phyloP scores from a whole-genome alignment of 2,888 invertebrate genomes.

The Epinotia ramella region DNA sequence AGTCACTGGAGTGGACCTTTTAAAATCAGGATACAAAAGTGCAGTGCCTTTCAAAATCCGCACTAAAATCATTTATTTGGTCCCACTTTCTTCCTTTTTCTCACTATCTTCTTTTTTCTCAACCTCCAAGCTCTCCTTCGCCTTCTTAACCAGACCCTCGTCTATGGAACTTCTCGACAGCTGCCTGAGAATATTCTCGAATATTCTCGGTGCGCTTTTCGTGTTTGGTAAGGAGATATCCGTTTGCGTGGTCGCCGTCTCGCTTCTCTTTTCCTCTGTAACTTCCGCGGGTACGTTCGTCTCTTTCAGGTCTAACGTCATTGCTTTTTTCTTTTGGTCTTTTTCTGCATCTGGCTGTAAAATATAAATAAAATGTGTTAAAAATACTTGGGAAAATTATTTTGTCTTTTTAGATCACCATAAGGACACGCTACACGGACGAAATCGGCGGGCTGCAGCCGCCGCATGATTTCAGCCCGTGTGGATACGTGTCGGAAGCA shows the following conservation, averaged over 20 bases:
- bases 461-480: no score
- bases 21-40: no score
- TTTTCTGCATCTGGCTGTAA: slow-evolving; percentile 52
- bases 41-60: no score
- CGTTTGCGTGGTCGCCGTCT: slow-evolving; percentile 76
- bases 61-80: not conserved
- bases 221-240: slow-evolving; percentile 81
- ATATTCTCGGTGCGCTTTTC: slow-evolving; percentile 79
- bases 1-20: no score
- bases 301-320: slow-evolving; percentile 73
- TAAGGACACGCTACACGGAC: no score
- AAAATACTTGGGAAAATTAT: not conserved
- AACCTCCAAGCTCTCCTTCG: slow-evolving; percentile 34
- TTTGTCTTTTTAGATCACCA: not conserved
- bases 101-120: slow-evolving; percentile 27
- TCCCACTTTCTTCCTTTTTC: not conserved
- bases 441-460: no score
- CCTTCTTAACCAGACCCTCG: slow-evolving; percentile 54
- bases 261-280: slow-evolving; percentile 65
- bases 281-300: slow-evolving; percentile 64
- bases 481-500: no score
- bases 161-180: slow-evolving; percentile 74
- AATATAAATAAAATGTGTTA: not conserved
- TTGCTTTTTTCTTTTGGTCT: slow-evolving; percentile 63
- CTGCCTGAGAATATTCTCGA: slow-evolving; percentile 77